phyloP scores from a whole-genome alignment of 2,888 invertebrate genomes.

The Amphipoea oculea region DNA sequence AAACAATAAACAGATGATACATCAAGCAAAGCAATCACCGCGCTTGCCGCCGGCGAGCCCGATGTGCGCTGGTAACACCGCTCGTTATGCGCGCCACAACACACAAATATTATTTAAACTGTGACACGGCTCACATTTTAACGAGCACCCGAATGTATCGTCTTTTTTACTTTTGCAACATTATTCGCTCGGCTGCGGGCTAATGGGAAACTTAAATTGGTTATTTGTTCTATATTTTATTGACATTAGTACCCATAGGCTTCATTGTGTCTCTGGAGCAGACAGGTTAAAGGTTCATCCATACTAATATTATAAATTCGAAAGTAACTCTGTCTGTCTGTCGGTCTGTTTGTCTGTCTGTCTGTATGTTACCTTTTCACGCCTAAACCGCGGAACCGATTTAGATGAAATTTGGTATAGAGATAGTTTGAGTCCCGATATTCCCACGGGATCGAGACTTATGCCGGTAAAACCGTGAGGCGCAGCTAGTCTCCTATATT shows the following conservation, averaged over 20 bases:
- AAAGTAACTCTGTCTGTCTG: too few species aligned
- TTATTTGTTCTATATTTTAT: constrained; percentile 43
- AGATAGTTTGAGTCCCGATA: too few species aligned
- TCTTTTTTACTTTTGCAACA: constrained; percentile 67
- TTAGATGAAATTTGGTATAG: too few species aligned
- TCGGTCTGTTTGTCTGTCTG: too few species aligned
- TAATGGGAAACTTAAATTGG: constrained; percentile 58
- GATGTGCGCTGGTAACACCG: constrained; percentile 77
- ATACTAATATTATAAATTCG: too few species aligned
- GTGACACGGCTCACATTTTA: constrained; percentile 72
- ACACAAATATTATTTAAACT: constrained; percentile 77
- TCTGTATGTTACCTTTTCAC: too few species aligned
- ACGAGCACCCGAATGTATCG: constrained; percentile 70
- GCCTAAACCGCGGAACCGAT: too few species aligned
- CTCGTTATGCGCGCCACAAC: constrained; percentile 73
- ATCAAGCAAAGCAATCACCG: constrained; percentile 86
- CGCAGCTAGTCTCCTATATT: too few species aligned
- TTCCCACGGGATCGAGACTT: too few species aligned
- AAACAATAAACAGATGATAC: constrained; percentile 86
- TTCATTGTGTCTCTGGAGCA: background rate
- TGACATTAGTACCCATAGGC: background rate
- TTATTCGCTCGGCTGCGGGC: constrained; percentile 59
- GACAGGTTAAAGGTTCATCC: background rate
- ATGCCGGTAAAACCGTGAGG: too few species aligned
- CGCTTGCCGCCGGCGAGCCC: constrained; percentile 80